These are phyloP conservation scores for Synanthedon myopaeformis DNA, from an alignment of 2,888 invertebrate genomes.

Conservation along the genomic window DNA sequence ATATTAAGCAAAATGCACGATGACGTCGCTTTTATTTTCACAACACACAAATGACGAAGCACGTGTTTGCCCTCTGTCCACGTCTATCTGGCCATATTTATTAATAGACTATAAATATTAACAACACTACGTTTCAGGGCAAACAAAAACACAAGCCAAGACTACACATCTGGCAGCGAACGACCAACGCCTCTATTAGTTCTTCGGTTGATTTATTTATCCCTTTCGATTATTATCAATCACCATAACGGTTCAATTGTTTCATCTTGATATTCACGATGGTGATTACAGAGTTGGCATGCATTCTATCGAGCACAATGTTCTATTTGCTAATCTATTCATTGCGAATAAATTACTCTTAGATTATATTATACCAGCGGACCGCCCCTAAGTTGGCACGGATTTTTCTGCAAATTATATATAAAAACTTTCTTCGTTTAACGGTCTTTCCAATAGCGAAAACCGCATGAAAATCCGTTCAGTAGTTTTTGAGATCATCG, in stretches of 20 bases:
- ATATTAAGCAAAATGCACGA: no score
- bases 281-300: not conserved
- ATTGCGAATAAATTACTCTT: no score
- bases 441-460: no score
- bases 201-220: not conserved
- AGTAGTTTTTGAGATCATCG: no score
- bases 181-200: not conserved
- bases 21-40: no score
- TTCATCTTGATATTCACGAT: not conserved
- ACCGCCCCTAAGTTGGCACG: no score
- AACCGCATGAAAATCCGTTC: no score
- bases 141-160: not conserved
- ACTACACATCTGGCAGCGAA: not conserved
- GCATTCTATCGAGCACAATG: not conserved
- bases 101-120: not conserved
- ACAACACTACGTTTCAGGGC: not conserved
- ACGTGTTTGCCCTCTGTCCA: no score
- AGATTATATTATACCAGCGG: no score
- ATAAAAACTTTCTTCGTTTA: no score
- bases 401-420: no score
- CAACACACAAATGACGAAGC: no score
- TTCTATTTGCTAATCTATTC: not conserved
- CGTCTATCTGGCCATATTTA: not conserved
- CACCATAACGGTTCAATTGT: slow-evolving; percentile 2
- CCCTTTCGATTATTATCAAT: not conserved